phyloP scores from a whole-genome alignment of 1,140 invertebrate genomes.

The Galleria mellonella region DNA sequence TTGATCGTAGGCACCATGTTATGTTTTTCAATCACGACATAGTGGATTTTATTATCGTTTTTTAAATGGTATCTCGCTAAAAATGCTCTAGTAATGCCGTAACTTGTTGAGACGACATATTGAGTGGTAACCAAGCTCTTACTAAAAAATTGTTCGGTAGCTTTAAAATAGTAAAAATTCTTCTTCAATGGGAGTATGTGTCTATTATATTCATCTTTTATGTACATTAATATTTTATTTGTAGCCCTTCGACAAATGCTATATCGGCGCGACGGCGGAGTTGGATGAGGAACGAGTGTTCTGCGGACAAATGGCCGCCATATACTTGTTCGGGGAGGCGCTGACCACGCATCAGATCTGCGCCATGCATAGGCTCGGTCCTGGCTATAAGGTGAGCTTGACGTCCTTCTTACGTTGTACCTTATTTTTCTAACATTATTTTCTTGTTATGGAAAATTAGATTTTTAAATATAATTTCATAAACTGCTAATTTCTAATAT shows the following conservation, averaged over 20 bases:
- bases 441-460: neutral
- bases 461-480: too few species aligned
- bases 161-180: too few species aligned
- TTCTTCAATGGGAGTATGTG: too few species aligned
- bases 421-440: neutral
- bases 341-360: constrained; percentile 97
- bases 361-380: constrained; percentile 95
- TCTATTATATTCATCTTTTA: neutral
- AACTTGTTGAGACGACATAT: too few species aligned
- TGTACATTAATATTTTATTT: neutral
- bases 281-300: constrained; percentile 97
- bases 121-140: too few species aligned
- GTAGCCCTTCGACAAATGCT: constrained; percentile 99
- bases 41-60: too few species aligned
- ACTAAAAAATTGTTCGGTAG: too few species aligned
- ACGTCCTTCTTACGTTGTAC: neutral
- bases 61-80: too few species aligned
- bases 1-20: too few species aligned
- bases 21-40: too few species aligned
- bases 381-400: constrained; percentile 92
- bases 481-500: too few species aligned
- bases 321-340: constrained; percentile 98
- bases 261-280: constrained; percentile 97
- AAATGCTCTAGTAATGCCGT: too few species aligned
- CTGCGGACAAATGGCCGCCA: constrained; percentile 99